A percentile compares a stretch with the other conserved stretches of the same genome.
phyloP scores from a whole-genome alignment of 2,797 vertebrate genomes.

The Simalia tracyae region DNA sequence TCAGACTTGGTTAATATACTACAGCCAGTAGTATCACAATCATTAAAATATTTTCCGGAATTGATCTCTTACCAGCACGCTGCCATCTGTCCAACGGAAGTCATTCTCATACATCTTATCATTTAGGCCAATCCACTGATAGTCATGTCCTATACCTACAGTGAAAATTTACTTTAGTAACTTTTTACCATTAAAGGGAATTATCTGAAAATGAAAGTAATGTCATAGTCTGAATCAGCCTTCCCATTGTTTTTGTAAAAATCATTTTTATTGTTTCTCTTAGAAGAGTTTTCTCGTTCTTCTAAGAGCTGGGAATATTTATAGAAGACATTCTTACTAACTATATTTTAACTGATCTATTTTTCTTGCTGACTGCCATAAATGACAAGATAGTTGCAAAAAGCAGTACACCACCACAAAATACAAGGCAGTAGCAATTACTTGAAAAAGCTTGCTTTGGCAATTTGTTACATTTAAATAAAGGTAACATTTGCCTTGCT shows the following conservation, averaged over 20 bases:
- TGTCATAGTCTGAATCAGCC: slow-evolving; percentile 52
- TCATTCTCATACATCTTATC: slow-evolving; percentile 98
- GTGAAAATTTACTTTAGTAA: slow-evolving; percentile 48
- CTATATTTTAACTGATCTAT: not conserved
- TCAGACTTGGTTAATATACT: not conserved
- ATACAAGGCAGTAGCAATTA: not conserved
- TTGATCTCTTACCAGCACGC: slow-evolving; percentile 83
- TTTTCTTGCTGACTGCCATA: not conserved
- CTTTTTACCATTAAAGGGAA: slow-evolving; percentile 58
- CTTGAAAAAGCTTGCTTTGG: not conserved
- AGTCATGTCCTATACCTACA: slow-evolving; percentile 93
- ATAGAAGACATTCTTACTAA: slow-evolving; percentile 26
- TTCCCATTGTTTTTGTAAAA: slow-evolving; percentile 40
- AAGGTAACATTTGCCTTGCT: not conserved
- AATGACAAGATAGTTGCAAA: slow-evolving; percentile 3
- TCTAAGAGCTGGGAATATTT: slow-evolving; percentile 11
- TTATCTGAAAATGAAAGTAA: slow-evolving; percentile 39
- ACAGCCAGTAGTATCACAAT: slow-evolving; percentile 41
- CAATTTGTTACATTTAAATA: slow-evolving; percentile 19
- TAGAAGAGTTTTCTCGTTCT: slow-evolving; percentile 5
- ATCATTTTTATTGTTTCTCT: slow-evolving; percentile 13
- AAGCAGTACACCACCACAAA: not conserved
- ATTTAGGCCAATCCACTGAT: slow-evolving; percentile 98
- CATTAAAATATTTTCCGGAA: slow-evolving; percentile 29
- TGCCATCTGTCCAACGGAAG: slow-evolving; percentile 96